Conservation (phyloP, 2,888 invertebrate species). For the Trachelus tabidus region DNA sequence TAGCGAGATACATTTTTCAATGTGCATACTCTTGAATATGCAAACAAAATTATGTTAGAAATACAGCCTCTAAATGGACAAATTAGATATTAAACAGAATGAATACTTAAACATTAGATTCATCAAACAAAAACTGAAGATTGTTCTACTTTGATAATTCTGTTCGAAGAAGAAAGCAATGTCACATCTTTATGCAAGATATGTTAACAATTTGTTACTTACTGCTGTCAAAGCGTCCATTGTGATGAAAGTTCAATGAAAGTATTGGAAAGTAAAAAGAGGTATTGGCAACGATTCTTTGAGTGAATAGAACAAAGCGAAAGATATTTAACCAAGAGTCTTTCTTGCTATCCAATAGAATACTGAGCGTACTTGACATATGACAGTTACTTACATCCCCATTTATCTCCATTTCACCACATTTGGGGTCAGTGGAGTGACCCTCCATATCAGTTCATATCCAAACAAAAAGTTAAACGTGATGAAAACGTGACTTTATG, state of each 20-base stretch:
- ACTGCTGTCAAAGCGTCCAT: neutral
- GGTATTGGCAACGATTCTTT: constrained; percentile 10
- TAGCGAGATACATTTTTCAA: neutral
- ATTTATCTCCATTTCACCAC: constrained; percentile 58
- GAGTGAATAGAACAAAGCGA: constrained; percentile 5
- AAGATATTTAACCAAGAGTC: constrained; percentile 4
- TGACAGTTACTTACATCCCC: constrained; percentile 58
- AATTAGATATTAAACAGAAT: neutral
- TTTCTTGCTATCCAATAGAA: constrained; percentile 14
- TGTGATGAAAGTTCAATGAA: neutral
- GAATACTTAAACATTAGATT: neutral
- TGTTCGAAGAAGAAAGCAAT: neutral
- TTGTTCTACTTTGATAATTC: neutral
- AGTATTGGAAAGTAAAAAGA: neutral
- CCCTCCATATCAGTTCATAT: constrained; percentile 60
- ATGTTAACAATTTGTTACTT: neutral
- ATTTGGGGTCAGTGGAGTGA: constrained; percentile 57
- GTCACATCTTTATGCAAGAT: neutral
- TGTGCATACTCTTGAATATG: neutral
- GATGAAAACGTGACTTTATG: constrained; percentile 59
- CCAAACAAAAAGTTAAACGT: constrained; percentile 51
- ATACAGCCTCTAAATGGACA: neutral
- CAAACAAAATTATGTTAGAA: neutral
- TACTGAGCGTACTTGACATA: constrained; percentile 45
- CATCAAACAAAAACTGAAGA: neutral